Base-by-base conservation (phyloP, 1,140 invertebrate genomes). In the Prorops nasuta region DNA sequence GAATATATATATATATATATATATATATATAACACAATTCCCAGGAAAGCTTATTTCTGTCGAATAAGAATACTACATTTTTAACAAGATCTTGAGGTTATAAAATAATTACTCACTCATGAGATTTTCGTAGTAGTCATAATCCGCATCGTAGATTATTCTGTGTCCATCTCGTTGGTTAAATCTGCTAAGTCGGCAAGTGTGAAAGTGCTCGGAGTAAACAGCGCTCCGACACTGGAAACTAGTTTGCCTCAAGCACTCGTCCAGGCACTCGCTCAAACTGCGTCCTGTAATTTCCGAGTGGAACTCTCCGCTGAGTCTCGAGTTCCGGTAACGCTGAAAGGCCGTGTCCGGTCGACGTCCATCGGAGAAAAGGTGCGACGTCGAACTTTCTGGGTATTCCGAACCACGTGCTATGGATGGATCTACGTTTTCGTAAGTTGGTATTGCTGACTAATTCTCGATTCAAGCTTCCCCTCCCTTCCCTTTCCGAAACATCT, bases 101-200 rank as follows among this genome's bases (percentile, higher is more conserved):
- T n/a, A n/a, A n/a, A n/a, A n/a, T n/a, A 35, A 9, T 35, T 35
- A 88, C 89, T 86, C 81, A 93, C 90, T 87, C 88, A 91, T 90
- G 17, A 92, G 79, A 78, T 91, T 92, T 73, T 94, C 91, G 65
- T 93, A 95, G 69, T 93, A 94, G 77, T 94, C 91, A 72, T 90
- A 93, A 71, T 92, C 90, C 1, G 89, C 87, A 71, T 94, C 91
- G 64, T 92, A 92, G 47, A 93, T 88, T 43, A 94, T 86, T 48
- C 90, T 80, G 80, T 90, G 89, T n/a, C 90, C 90, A 64, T 92
- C 90, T 45, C 88, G 84, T 71, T 91, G 89, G 74, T 91, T 92
- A 70, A 88, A 93, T 64, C 89, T 81, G 63, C 90, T 91, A 17
- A 94, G 81, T 24, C 90, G 81, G 69, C 92, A 95, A 19, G 86